These are phyloP conservation scores for Platysternon megacephalum DNA, from an alignment of 2,113 vertebrate genomes.

Conservation along the genomic window DNA sequence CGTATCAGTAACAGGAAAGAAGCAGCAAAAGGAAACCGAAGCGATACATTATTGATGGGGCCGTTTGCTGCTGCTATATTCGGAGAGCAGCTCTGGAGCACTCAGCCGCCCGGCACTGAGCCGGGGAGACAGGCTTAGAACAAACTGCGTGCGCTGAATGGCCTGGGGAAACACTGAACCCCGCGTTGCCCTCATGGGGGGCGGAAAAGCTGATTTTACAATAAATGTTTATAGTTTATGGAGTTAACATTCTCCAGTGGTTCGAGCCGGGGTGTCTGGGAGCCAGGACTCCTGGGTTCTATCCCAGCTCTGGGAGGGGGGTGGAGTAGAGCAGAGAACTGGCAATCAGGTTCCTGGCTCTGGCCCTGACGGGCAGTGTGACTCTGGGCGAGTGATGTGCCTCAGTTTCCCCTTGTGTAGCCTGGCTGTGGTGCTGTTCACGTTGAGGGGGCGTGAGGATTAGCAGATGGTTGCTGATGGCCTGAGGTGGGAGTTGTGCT, in stretches of 20 bases:
- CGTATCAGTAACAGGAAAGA: constrained; percentile 68
- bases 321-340: not conserved
- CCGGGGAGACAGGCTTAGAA: not conserved
- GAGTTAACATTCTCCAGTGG: not conserved
- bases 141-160: accelerated
- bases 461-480: not conserved
- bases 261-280: not conserved
- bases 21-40: constrained; percentile 61
- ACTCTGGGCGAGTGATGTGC: too few species aligned
- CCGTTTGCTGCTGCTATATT: constrained; percentile 72
- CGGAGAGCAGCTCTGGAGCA: not conserved
- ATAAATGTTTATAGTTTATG: not conserved
- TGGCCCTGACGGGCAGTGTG: not conserved
- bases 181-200: not conserved
- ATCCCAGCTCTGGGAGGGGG: too few species aligned
- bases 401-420: not conserved
- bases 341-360: too few species aligned
- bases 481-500: not conserved
- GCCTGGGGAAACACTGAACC: not conserved
- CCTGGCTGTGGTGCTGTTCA: not conserved
- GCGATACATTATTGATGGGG: constrained; percentile 70
- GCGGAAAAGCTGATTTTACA: not conserved
- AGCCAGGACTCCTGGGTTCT: too few species aligned
- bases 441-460: not conserved
- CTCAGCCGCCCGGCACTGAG: accelerated